Conservation (phyloP, 2,113 vertebrate genomes). For the Nothocercus julius region DNA sequence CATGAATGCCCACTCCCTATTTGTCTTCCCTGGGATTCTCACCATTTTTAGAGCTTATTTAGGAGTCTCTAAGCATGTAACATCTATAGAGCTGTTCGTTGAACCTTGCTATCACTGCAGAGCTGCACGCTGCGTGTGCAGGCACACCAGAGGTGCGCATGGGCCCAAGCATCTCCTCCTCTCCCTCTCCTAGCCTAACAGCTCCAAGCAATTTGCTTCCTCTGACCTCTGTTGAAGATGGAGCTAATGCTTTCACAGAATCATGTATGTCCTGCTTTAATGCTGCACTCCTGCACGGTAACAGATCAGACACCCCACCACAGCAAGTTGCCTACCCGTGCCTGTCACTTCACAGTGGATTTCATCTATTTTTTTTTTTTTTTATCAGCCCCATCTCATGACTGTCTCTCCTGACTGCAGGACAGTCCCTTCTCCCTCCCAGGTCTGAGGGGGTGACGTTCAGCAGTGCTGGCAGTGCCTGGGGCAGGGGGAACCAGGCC, state of each 20-base stretch:
- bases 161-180: background rate
- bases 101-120: background rate
- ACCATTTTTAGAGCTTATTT: background rate
- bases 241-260: constrained; percentile 18
- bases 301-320: background rate
- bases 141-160: background rate
- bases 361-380: background rate
- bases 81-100: background rate
- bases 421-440: background rate
- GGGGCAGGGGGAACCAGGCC: background rate
- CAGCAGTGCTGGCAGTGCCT: background rate
- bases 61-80: background rate
- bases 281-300: background rate
- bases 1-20: background rate
- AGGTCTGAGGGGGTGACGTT: background rate
- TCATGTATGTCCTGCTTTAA: constrained; percentile 17
- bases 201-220: background rate
- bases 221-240: background rate
- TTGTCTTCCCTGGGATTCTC: background rate
- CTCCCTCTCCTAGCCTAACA: background rate
- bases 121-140: background rate
- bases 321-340: background rate
- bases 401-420: background rate
- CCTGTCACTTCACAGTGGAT: background rate
- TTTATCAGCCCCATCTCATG: background rate